Evolutionary conservation across 1,140 invertebrate species (phyloP).

Genomic region (Chionoecetes opilio): DNA sequence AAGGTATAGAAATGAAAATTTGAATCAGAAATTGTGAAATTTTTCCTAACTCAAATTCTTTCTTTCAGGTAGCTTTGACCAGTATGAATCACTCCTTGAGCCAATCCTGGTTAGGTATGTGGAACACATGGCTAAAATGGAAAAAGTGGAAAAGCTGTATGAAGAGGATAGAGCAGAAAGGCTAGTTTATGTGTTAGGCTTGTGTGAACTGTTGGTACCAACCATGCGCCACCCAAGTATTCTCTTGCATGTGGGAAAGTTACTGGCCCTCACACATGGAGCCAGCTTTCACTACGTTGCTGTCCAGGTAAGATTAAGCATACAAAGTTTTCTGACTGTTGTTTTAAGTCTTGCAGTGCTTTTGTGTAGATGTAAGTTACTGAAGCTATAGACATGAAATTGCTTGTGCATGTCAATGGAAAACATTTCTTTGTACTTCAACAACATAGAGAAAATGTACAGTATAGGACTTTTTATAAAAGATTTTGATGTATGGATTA

Average conservation of each 20-base stretch:
- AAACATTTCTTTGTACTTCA: no score
- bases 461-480: no score
- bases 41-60: neutral
- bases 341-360: no score
- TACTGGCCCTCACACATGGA: constrained; percentile 71
- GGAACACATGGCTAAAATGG: constrained; percentile 69
- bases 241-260: constrained; percentile 46
- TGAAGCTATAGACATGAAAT: no score
- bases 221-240: constrained; percentile 70
- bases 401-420: no score
- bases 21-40: no score
- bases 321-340: neutral
- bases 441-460: no score
- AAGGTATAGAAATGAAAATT: no score
- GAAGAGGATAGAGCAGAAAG: constrained; percentile 55
- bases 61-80: constrained; percentile 71
- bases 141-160: constrained; percentile 51
- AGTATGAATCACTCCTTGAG: constrained; percentile 71
- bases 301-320: constrained; percentile 44
- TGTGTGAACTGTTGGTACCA: constrained; percentile 67
- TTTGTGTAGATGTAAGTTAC: no score
- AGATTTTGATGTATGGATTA: no score
- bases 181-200: constrained; percentile 57
- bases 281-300: constrained; percentile 56
- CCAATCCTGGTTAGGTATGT: constrained; percentile 72